Conservation (phyloP, 2,888 invertebrate species). For the Nomada flava region DNA sequence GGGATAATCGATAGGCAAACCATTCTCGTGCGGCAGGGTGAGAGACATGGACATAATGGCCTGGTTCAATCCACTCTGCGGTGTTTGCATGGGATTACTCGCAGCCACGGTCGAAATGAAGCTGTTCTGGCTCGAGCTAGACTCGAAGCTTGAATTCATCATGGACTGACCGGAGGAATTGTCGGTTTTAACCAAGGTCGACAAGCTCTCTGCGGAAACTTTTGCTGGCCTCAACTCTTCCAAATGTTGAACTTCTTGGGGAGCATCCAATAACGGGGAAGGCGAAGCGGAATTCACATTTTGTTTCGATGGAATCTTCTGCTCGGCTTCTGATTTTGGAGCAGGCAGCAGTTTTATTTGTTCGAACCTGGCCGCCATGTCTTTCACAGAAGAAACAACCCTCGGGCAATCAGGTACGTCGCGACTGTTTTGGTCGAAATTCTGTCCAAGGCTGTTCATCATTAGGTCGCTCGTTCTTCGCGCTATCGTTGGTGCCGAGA, state of each 20-base stretch:
- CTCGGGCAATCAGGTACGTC: constrained; percentile 80
- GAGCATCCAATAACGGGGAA: constrained; percentile 37
- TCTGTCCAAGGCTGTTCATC: constrained; percentile 76
- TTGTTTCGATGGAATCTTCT: constrained; percentile 70
- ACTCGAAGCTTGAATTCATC: constrained; percentile 69
- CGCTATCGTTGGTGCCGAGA: constrained; percentile 72
- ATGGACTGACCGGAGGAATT: constrained; percentile 45
- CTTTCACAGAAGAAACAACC: constrained; percentile 87
- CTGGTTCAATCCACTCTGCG: constrained; percentile 77
- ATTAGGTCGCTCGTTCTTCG: constrained; percentile 80
- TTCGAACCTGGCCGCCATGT: constrained; percentile 94
- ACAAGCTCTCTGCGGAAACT: constrained; percentile 59
- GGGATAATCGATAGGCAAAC: constrained; percentile 82
- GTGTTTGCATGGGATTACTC: constrained; percentile 61
- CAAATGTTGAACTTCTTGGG: constrained; percentile 56
- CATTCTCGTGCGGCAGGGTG: constrained; percentile 85
- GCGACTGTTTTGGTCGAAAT: constrained; percentile 69
- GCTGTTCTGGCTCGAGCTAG: constrained; percentile 71
- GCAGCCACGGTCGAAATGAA: constrained; percentile 56
- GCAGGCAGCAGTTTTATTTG: constrained; percentile 82
- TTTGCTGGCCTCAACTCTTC: constrained; percentile 64
- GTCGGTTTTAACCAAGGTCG: constrained; percentile 57
- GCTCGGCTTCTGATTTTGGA: constrained; percentile 75
- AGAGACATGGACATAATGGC: constrained; percentile 81
- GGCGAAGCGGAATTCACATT: constrained; percentile 58